phyloP scores from a whole-genome alignment of 1,140 invertebrate genomes.

The Caenorhabditis inopinata region DNA sequence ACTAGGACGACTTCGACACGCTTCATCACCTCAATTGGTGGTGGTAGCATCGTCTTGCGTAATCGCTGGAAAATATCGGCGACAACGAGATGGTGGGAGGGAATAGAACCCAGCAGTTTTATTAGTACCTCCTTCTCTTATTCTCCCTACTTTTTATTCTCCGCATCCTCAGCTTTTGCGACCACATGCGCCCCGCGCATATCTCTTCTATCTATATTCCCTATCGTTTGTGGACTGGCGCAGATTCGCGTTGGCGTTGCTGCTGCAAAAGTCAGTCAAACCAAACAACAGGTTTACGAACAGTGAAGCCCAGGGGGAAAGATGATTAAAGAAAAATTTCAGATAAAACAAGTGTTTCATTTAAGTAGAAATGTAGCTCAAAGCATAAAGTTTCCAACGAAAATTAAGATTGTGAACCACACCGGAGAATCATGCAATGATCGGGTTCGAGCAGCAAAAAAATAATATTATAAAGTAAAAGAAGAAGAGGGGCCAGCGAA shows the following conservation, averaged over 20 bases:
- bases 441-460: not conserved
- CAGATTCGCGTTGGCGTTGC: not conserved
- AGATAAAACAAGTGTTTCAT: not conserved
- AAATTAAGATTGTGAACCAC: no score
- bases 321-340: not conserved
- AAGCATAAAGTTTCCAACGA: no score
- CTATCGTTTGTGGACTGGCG: constrained; percentile 29
- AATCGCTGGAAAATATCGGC: constrained; percentile 12
- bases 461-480: not conserved
- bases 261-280: constrained; percentile 23
- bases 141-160: constrained; percentile 11
- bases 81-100: not conserved
- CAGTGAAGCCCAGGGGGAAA: not conserved
- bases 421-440: no score
- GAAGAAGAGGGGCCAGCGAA: not conserved
- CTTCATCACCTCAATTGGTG: constrained; percentile 19
- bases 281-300: constrained; percentile 32
- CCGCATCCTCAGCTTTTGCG: constrained; percentile 19
- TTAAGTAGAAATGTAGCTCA: no score
- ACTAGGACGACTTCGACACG: constrained; percentile 27
- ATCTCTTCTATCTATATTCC: constrained; percentile 31
- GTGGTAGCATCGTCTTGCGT: constrained; percentile 26
- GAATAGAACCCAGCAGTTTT: constrained; percentile 21
- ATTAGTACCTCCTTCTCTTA: constrained; percentile 4
- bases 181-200: constrained; percentile 20